Percentiles rank a stretch among this genome's conserved stretches.
Evolutionary conservation across 2,888 invertebrate genomes (phyloP).

Genomic region (Lasioglossum pauxillum): DNA sequence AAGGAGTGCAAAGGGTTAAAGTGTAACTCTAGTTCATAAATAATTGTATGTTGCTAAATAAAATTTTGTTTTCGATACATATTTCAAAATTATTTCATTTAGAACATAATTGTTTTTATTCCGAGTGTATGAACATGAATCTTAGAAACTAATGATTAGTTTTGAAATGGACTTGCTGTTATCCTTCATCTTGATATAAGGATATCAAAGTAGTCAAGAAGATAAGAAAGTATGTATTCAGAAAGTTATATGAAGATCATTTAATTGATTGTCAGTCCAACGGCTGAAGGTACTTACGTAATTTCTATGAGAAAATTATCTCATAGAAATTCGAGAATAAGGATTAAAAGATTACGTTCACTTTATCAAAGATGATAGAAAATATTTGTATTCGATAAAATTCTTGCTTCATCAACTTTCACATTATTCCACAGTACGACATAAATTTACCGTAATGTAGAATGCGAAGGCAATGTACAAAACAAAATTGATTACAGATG

Average conservation of each 20-base stretch:
- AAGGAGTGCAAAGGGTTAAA: background rate
- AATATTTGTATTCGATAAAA: too few species aligned
- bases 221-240: background rate
- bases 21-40: background rate
- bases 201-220: too few species aligned
- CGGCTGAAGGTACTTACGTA: background rate
- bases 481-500: background rate
- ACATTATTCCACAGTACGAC: background rate
- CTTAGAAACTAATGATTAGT: background rate
- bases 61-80: background rate
- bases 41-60: background rate
- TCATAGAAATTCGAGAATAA: background rate
- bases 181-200: background rate
- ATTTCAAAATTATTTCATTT: background rate
- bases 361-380: too few species aligned
- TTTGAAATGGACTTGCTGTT: background rate
- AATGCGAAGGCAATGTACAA: background rate
- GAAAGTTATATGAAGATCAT: background rate
- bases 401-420: background rate
- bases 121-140: background rate
- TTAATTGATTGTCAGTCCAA: background rate
- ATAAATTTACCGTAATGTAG: background rate
- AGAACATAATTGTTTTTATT: background rate
- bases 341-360: background rate
- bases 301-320: background rate